phyloP scores from a whole-genome alignment of 2,888 invertebrate species.

The Metallyticus violacea region DNA sequence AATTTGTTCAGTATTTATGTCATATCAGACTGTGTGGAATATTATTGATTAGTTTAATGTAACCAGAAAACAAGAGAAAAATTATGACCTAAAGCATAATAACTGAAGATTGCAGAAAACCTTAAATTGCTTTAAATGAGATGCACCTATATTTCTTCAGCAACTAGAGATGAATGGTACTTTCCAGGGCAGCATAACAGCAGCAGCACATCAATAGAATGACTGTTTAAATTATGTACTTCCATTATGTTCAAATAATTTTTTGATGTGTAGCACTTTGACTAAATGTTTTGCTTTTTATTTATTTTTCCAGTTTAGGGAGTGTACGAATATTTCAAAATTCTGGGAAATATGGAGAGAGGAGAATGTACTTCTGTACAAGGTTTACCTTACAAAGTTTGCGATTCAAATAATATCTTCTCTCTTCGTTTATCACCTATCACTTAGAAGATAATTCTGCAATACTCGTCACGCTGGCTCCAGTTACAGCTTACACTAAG shows the following conservation, averaged over 20 bases:
- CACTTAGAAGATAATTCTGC: neutral
- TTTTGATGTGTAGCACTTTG: neutral
- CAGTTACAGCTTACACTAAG: neutral
- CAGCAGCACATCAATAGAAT: neutral
- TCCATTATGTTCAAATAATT: neutral
- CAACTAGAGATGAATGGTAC: neutral
- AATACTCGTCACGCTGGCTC: neutral
- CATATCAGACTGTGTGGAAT: too few relatives aligned
- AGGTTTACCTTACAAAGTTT: slow-evolving; percentile 21
- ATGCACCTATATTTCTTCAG: neutral
- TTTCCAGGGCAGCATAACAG: neutral
- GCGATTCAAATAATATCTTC: slow-evolving; percentile 21
- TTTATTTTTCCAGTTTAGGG: neutral
- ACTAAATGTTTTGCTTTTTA: neutral
- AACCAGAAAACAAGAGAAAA: too few relatives aligned
- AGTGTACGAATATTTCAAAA: neutral
- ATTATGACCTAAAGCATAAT: too few relatives aligned
- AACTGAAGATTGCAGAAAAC: too few relatives aligned
- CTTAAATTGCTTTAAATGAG: too few relatives aligned
- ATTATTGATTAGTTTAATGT: too few relatives aligned
- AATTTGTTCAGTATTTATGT: too few relatives aligned
- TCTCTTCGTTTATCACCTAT: slow-evolving; percentile 17
- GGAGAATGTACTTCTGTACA: slow-evolving; percentile 1
- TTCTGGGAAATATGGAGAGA: neutral
- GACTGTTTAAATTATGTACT: neutral